Conservation (phyloP, 92 coral and sea anemone species). For the Siderastrea radians region DNA sequence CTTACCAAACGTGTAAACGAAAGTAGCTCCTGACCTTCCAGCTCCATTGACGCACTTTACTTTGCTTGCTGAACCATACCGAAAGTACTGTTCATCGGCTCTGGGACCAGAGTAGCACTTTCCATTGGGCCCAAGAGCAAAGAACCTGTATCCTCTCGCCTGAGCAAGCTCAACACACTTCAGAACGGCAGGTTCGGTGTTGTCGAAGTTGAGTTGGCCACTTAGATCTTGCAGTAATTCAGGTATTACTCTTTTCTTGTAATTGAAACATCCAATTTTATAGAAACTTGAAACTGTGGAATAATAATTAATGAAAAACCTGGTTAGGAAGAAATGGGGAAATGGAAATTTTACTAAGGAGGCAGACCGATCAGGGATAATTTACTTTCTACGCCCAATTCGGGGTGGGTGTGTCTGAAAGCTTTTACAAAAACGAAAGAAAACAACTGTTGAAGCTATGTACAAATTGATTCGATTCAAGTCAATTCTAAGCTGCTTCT, state of each 20-base stretch:
- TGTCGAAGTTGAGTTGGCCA: not conserved
- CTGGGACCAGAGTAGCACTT: slow-evolving; percentile 35
- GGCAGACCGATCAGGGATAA: no score
- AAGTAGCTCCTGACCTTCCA: not conserved
- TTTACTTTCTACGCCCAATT: no score
- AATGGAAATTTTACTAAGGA: no score
- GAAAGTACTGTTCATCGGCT: not conserved
- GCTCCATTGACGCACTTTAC: not conserved
- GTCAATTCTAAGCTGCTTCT: no score
- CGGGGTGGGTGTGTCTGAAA: no score
- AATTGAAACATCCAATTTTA: slow-evolving; percentile 20
- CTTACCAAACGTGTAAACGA: slow-evolving; percentile 45
- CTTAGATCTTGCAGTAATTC: not conserved
- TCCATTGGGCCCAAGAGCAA: slow-evolving; percentile 7
- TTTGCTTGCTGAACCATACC: not conserved
- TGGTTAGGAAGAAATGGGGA: not conserved
- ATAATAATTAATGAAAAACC: not conserved
- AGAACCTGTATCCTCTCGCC: slow-evolving; percentile 15
- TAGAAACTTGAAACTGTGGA: slow-evolving; percentile 19
- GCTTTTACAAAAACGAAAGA: no score
- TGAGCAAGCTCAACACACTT: slow-evolving; percentile 46
- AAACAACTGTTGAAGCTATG: no score
- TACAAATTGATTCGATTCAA: no score
- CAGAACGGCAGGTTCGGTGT: not conserved
- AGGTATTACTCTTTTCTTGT: not conserved